Evolutionary conservation across 2,888 invertebrate genomes (phyloP).

Genomic region (Drosophila crucigera): DNA sequence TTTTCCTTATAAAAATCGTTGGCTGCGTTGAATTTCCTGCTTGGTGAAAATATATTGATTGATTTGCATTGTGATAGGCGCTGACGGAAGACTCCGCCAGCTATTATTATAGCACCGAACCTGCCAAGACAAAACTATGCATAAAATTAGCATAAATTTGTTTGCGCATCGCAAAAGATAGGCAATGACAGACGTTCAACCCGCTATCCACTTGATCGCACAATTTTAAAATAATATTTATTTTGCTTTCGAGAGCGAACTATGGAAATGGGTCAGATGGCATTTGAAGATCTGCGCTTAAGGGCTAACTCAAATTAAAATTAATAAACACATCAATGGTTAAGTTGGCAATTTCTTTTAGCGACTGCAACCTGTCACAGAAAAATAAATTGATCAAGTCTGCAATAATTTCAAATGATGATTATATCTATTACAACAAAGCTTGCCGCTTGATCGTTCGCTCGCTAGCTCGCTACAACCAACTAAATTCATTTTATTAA

Average conservation of each 20-base stretch:
- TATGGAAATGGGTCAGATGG: slow-evolving; percentile 54
- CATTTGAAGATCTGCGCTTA: slow-evolving; percentile 39
- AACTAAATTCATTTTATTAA: slow-evolving; percentile 72
- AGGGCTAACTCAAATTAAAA: slow-evolving; percentile 18
- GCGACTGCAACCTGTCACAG: slow-evolving; percentile 68
- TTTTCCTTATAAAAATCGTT: slow-evolving; percentile 34
- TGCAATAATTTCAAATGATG: slow-evolving; percentile 69
- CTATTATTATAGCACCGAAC: slow-evolving; percentile 46
- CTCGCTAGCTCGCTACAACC: slow-evolving; percentile 13
- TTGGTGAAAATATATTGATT: slow-evolving; percentile 61
- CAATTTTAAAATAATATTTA: slow-evolving; percentile 47
- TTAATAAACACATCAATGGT: slow-evolving; percentile 58
- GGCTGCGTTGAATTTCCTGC: slow-evolving; percentile 57
- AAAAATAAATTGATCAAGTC: slow-evolving; percentile 71
- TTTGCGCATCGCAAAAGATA: slow-evolving; percentile 12
- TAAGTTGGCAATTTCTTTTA: slow-evolving; percentile 15
- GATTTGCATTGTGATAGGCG: slow-evolving; percentile 60
- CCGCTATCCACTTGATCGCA: slow-evolving; percentile 41
- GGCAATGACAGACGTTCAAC: slow-evolving; percentile 19
- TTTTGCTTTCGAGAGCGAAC: slow-evolving; percentile 28
- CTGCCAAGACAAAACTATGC: slow-evolving; percentile 36
- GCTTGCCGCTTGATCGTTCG: slow-evolving; percentile 24
- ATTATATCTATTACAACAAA: slow-evolving; percentile 72
- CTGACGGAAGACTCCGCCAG: slow-evolving; percentile 44
- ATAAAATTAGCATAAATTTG: slow-evolving; percentile 73